phyloP scores from a whole-genome alignment of 92 coral and sea anemone species.

The Zoanthus solanderi region DNA sequence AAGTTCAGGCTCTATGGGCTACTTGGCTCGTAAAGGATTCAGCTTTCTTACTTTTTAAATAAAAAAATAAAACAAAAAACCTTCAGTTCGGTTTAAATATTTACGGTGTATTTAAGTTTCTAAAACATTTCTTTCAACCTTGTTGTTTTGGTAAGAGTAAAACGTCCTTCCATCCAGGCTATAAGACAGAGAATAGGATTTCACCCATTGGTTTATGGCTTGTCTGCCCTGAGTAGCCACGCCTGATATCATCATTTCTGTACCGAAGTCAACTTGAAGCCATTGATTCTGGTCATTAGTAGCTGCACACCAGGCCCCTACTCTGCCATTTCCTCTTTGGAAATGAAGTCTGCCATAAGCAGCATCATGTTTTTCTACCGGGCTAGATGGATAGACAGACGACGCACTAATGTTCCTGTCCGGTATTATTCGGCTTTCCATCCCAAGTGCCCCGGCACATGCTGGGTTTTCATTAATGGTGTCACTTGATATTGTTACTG shows the following conservation, averaged over 20 bases:
- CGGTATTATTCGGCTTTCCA: neutral
- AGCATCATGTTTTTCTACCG: neutral
- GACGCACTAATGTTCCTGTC: neutral
- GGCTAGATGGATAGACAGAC: neutral
- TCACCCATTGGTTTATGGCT: neutral
- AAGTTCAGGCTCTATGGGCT: too few species aligned
- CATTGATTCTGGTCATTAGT: neutral
- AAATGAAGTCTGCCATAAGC: neutral
- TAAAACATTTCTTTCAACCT: neutral
- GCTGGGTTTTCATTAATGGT: too few species aligned
- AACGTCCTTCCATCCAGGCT: neutral
- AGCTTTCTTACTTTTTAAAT: too few species aligned
- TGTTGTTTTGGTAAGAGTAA: neutral
- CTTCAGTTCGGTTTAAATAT: too few species aligned
- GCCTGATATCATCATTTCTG: conserved; percentile 1
- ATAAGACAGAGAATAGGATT: neutral
- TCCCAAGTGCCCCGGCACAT: neutral
- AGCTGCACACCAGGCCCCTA: neutral
- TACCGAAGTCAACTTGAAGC: conserved; percentile 3
- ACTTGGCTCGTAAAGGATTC: too few species aligned
- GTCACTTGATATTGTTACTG: too few species aligned
- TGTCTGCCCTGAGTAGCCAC: neutral
- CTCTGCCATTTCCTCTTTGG: neutral
- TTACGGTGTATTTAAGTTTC: too few species aligned
- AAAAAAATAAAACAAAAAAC: too few species aligned